Conservation (phyloP, 2,888 invertebrate genomes). For the Aspidiotus destructor region DNA sequence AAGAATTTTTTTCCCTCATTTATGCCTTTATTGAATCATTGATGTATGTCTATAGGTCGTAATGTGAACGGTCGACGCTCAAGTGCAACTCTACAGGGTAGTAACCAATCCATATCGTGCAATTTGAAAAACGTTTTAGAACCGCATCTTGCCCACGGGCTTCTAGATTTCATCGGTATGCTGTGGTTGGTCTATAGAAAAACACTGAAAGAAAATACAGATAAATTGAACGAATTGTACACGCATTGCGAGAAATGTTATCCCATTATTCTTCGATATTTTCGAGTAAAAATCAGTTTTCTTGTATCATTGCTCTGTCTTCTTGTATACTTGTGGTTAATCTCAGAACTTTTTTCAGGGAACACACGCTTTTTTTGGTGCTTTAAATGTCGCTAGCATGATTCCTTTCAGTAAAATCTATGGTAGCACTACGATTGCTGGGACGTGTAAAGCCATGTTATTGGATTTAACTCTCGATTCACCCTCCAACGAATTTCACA, state of each 20-base stretch:
- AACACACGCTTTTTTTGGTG: conserved; percentile 36
- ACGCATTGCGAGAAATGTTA: conserved; percentile 31
- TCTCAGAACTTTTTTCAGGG: conserved; percentile 34
- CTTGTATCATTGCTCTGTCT: not conserved
- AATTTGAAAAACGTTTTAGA: not conserved
- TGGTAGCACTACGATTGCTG: conserved; percentile 35
- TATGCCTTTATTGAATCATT: too few relatives aligned
- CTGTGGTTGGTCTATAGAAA: conserved; percentile 36
- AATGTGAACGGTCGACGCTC: too few relatives aligned
- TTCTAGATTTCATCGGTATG: conserved; percentile 36
- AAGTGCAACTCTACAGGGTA: too few relatives aligned
- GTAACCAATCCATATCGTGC: too few relatives aligned
- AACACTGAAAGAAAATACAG: conserved; percentile 31
- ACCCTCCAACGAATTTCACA: conserved; percentile 27
- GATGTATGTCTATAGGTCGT: too few relatives aligned
- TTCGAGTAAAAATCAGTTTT: conserved; percentile 35
- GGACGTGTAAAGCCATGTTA: conserved; percentile 37
- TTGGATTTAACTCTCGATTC: conserved; percentile 31
- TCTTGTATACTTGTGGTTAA: not conserved
- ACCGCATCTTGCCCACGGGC: conserved; percentile 20
- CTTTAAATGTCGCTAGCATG: conserved; percentile 37
- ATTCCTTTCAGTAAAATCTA: conserved; percentile 36
- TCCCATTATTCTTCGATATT: conserved; percentile 35
- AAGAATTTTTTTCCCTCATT: too few relatives aligned
- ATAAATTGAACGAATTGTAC: conserved; percentile 33